Conservation (phyloP, 2,113 vertebrate species). For the Rhea pennata region DNA sequence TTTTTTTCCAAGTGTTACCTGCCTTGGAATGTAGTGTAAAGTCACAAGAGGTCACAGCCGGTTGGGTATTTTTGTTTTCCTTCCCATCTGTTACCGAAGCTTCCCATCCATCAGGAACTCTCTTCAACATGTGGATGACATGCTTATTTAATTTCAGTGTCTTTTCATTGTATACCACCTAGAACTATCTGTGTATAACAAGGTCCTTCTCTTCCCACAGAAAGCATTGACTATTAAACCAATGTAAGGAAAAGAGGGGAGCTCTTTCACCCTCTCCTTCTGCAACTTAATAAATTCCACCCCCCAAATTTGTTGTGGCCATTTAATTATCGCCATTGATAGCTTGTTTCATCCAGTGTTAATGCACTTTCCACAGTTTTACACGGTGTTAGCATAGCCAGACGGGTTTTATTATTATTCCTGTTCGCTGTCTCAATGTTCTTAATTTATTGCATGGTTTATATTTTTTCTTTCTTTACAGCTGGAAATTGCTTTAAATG, state of each 20-base stretch:
- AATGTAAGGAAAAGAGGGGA: constrained; percentile 30
- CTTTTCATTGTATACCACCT: constrained; percentile 58
- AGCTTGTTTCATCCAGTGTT: constrained; percentile 83
- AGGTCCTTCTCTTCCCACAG: constrained; percentile 47
- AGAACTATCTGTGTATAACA: constrained; percentile 60
- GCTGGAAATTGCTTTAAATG: constrained; percentile 81
- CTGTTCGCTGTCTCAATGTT: constrained; percentile 82
- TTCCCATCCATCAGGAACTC: constrained; percentile 44
- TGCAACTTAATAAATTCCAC: constrained; percentile 38
- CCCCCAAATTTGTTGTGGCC: constrained; percentile 67
- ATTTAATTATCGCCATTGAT: constrained; percentile 74
- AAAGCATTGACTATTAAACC: constrained; percentile 34
- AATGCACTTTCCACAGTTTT: constrained; percentile 84
- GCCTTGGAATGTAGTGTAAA: constrained; percentile 52
- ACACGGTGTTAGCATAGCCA: constrained; percentile 81
- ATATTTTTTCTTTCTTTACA: constrained; percentile 81
- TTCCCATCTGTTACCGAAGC: constrained; percentile 69
- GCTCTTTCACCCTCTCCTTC: neutral
- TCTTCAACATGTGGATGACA: constrained; percentile 58
- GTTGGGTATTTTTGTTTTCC: constrained; percentile 28
- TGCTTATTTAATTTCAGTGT: constrained; percentile 64
- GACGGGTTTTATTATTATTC: constrained; percentile 78
- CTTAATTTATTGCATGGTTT: constrained; percentile 95
- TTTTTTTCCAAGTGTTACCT: constrained; percentile 46
- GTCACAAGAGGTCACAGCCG: constrained; percentile 69